Base-by-base conservation (phyloP, 37 sponge, comb jelly and placozoan species). In the Crambe crambe region DNA sequence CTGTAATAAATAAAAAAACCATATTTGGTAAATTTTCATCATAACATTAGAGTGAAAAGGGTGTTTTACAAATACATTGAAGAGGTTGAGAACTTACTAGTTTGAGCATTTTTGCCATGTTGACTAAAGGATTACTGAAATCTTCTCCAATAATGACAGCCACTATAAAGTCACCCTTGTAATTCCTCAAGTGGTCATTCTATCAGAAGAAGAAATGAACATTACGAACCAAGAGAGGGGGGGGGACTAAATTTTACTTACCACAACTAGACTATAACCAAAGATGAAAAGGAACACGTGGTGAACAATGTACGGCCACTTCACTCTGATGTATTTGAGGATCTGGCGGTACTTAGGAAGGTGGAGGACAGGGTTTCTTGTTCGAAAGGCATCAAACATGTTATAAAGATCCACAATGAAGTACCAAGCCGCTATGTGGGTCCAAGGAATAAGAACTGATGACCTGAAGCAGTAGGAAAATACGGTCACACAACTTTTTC, bases 401-500 rank as follows among this genome's bases (percentile, higher is more conserved):
- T 81, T 68, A n/a, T 58, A 80, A 2, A 81, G 38, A 47, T 87
- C 86, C 41, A 71, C 68, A 35, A 87, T 23, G 21, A 81, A 67
- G 75, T 87, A 87, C 87, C 75, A 80, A 21, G 75, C 69, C 58
- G 60, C 41, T 34, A 74, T 41, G 69, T 80, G 71, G 20, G 72
- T 34, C 40, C 32, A 81, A 20, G 87, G 76, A 25, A 87, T 58
- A 18, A 87, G 43, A 18, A 80, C 20, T 3, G 71, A 39, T 25
- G 87, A 75, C 56, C 87, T 87, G 58, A 30, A 54, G 2, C 2
- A 2, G 2, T 3, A 70, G 37, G 9, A 34, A 34, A 15, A 20
- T 4, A 35, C 20, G 6, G 12, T 34, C 38, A 34, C 30, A 37
- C 30, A 37, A 68, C 17, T 60, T n/a, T 34, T 68, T 34, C 68